Conservation (phyloP, 2,113 vertebrate species). For the Tonatia bakeri region DNA sequence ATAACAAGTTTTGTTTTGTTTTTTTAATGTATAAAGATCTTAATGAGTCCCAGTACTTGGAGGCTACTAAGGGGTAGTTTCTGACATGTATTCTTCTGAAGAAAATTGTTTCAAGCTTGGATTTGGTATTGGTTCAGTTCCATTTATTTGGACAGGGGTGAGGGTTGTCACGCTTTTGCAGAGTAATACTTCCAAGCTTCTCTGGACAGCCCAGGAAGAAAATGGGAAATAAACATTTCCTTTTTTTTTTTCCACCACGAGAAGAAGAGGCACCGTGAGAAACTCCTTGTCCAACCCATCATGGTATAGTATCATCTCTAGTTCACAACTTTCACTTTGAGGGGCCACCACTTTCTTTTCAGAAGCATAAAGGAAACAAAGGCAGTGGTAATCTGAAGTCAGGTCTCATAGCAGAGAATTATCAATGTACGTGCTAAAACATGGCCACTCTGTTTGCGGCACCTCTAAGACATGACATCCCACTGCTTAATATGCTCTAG, state of each 20-base stretch:
- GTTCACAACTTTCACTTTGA: not conserved
- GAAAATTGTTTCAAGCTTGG: not conserved
- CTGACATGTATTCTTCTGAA: not conserved
- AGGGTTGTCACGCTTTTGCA: not conserved
- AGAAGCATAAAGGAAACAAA: constrained; percentile 27
- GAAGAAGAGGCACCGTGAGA: not conserved
- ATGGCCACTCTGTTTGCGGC: not conserved
- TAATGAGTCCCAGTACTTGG: not conserved
- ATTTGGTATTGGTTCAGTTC: not conserved
- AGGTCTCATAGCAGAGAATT: not conserved
- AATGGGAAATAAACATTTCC: not conserved
- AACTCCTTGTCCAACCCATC: not conserved
- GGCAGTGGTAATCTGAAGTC: not conserved
- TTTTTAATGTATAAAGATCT: not conserved
- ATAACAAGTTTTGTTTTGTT: not conserved
- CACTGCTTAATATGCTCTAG: not conserved
- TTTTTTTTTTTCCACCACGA: not conserved
- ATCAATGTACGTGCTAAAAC: not conserved
- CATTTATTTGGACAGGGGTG: not conserved
- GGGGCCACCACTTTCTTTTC: not conserved
- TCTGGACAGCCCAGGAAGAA: not conserved
- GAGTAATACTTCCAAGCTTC: not conserved
- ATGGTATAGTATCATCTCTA: not conserved
- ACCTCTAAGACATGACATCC: not conserved
- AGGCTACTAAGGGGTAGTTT: not conserved